Conservation (phyloP, 2,888 invertebrate genomes). For the Drosophila nigricruria region DNA sequence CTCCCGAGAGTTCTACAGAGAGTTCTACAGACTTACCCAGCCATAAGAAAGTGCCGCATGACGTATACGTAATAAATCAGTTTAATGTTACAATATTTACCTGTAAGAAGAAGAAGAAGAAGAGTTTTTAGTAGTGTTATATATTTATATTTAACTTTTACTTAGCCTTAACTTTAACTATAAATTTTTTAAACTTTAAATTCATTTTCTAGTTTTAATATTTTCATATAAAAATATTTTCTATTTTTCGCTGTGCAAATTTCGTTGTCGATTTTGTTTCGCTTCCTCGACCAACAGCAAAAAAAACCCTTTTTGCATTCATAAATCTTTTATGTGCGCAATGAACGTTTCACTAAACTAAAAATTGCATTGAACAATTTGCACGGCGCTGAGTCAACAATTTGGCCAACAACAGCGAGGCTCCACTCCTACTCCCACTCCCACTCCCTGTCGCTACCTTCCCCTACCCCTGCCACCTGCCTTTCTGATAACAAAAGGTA, state of each 20-base stretch:
- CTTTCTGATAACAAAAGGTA: constrained; percentile 70
- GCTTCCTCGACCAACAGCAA: neutral
- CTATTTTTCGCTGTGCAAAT: constrained; percentile 4
- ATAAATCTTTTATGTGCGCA: constrained; percentile 67
- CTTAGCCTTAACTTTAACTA: neutral
- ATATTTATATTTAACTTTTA: neutral
- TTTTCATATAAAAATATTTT: neutral
- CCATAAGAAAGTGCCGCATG: constrained; percentile 2
- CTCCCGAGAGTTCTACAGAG: constrained; percentile 48
- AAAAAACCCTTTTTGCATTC: constrained; percentile 30
- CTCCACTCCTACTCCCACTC: neutral
- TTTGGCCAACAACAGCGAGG: constrained; percentile 42
- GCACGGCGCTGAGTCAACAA: constrained; percentile 72
- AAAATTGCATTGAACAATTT: constrained; percentile 69
- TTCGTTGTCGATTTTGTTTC: constrained; percentile 20
- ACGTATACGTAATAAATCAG: constrained; percentile 16
- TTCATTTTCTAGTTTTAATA: neutral
- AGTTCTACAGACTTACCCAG: constrained; percentile 69
- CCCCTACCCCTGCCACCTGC: neutral
- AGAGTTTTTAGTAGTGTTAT: neutral
- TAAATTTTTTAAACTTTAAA: neutral
- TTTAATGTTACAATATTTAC: constrained; percentile 25
- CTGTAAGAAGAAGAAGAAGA: constrained; percentile 38
- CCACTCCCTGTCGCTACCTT: neutral
- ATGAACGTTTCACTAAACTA: constrained; percentile 43